These are phyloP conservation scores for Eurytoma californica DNA, from an alignment of 2,888 invertebrate species.

Conservation along the genomic window DNA sequence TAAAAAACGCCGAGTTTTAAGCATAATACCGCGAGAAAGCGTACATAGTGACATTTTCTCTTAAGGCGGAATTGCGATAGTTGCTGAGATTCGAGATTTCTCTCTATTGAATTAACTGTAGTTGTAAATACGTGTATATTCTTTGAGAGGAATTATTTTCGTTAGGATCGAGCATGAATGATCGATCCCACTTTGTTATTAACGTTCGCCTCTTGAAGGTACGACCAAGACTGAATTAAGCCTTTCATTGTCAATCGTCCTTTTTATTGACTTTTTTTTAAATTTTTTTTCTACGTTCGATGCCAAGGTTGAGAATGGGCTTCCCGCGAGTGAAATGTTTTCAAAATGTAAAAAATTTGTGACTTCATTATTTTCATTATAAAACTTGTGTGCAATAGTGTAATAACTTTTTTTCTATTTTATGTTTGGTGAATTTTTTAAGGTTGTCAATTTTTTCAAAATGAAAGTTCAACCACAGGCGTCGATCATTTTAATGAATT, in stretches of 20 bases:
- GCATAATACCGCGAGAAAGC: neutral
- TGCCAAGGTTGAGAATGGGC: conserved; percentile 12
- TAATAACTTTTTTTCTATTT: neutral
- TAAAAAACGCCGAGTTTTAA: conserved; percentile 26
- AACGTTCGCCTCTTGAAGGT: conserved; percentile 44
- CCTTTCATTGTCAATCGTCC: conserved; percentile 45
- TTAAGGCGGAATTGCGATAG: conserved; percentile 14
- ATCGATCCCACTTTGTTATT: conserved; percentile 46
- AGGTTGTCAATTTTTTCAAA: conserved; percentile 24
- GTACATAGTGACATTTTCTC: conserved; percentile 19
- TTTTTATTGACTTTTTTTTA: conserved; percentile 26
- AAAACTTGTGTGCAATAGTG: conserved; percentile 48
- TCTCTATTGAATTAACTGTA: conserved; percentile 48
- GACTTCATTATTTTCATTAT: conserved; percentile 21
- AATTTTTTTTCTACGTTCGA: conserved; percentile 20
- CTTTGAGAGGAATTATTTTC: conserved; percentile 44
- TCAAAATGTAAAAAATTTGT: conserved; percentile 9
- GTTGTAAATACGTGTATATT: conserved; percentile 48
- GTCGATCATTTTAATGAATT: conserved; percentile 27
- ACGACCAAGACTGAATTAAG: conserved; percentile 54
- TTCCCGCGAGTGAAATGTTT: conserved; percentile 33
- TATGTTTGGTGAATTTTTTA: conserved; percentile 12
- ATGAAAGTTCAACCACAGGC: conserved; percentile 6
- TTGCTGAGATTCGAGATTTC: conserved; percentile 41
- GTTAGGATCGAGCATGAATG: conserved; percentile 25